Percentiles rank a stretch among this genome's conserved stretches.
These are phyloP conservation scores for Drosophila rubida DNA, from an alignment of 2,888 invertebrate genomes.

Conservation along the genomic window DNA sequence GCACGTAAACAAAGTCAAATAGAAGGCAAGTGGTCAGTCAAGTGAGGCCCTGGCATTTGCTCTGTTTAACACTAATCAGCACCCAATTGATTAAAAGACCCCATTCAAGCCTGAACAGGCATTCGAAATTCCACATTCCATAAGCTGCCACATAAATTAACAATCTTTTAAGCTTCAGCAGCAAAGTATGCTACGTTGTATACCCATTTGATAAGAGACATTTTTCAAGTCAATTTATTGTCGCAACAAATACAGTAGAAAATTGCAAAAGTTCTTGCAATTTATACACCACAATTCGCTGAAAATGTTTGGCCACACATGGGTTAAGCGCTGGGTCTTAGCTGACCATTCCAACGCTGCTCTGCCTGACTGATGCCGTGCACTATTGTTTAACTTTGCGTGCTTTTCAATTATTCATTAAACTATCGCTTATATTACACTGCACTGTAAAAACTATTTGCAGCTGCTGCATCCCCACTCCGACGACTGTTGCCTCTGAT, in stretches of 20 bases:
- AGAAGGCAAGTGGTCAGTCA: conserved; percentile 51
- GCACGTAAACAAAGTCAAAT: conserved; percentile 57
- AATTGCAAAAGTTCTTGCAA: background rate
- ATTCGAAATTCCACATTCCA: background rate
- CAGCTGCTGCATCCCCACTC: conserved; percentile 39
- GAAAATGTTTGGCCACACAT: conserved; percentile 11
- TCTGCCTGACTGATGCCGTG: conserved; percentile 1
- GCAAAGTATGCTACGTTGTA: background rate
- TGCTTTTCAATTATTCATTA: conserved; percentile 80
- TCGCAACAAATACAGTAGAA: background rate
- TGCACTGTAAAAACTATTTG: conserved; percentile 58
- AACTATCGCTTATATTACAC: conserved; percentile 65
- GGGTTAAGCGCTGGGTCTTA: conserved; percentile 20
- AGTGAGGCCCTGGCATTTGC: conserved; percentile 24
- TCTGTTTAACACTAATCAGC: conserved; percentile 37
- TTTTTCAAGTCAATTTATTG: background rate
- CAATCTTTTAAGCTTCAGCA: background rate
- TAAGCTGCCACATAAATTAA: background rate
- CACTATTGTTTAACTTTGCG: conserved; percentile 70
- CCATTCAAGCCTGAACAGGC: background rate
- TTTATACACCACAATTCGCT: conserved; percentile 6
- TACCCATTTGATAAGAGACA: background rate
- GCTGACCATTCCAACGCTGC: too few species aligned
- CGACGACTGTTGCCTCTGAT: conserved; percentile 1
- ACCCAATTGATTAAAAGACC: background rate